Evolutionary conservation across 2,888 invertebrate species (phyloP).

Genomic region (Schizotus pectinicornis): DNA sequence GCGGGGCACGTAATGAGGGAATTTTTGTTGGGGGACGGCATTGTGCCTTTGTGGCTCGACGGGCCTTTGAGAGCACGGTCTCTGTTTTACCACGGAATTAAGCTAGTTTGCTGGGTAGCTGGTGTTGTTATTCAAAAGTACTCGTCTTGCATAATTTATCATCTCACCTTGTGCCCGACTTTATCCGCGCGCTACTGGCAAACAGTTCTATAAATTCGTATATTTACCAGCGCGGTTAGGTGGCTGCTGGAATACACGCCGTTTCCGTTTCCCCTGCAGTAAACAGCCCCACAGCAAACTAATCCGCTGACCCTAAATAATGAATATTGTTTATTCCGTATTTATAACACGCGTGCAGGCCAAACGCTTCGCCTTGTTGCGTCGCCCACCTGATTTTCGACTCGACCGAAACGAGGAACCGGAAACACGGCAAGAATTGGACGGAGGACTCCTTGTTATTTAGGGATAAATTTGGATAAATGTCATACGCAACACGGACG

Average conservation of each 20-base stretch:
- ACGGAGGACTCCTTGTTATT: slow-evolving; percentile 19
- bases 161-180: slow-evolving; percentile 24
- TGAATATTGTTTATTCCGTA: slow-evolving; percentile 55
- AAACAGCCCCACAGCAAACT: slow-evolving; percentile 45
- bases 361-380: neutral
- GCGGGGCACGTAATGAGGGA: too few species aligned
- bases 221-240: slow-evolving; percentile 45
- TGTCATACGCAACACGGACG: slow-evolving; percentile 12
- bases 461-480: slow-evolving; percentile 25
- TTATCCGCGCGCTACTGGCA: slow-evolving; percentile 33
- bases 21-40: too few species aligned
- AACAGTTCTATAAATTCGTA: slow-evolving; percentile 53
- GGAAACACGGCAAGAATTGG: neutral
- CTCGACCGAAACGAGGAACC: neutral
- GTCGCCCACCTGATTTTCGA: neutral
- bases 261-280: slow-evolving; percentile 20
- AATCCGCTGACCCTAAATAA: slow-evolving; percentile 54
- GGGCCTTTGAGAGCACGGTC: too few species aligned
- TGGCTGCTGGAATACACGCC: slow-evolving; percentile 30
- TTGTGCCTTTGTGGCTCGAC: too few species aligned
- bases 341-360: slow-evolving; percentile 43
- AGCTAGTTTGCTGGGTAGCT: neutral
- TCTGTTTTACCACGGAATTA: too few species aligned
- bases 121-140: slow-evolving; percentile 5
- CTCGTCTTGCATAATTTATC: slow-evolving; percentile 24